Evolutionary conservation across 1,140 invertebrate genomes (phyloP).

Genomic region (Brachionus calyciflorus): DNA sequence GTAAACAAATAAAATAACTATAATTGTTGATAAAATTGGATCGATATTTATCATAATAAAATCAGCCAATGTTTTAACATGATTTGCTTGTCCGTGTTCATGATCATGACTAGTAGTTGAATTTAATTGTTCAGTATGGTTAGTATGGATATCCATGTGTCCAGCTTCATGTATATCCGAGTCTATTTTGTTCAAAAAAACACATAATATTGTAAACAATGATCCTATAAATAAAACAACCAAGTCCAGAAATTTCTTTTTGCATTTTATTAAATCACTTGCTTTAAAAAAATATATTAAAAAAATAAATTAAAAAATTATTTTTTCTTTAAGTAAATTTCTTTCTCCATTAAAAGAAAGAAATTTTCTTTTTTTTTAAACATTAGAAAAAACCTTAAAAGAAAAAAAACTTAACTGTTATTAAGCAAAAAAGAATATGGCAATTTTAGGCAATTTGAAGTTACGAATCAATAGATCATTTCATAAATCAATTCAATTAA

Average conservation of each 20-base stretch:
- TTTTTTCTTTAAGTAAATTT: neutral
- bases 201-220: neutral
- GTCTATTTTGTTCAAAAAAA: neutral
- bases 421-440: no score
- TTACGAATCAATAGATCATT: no score
- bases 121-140: neutral
- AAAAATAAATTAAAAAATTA: neutral
- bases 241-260: conserved; percentile 15
- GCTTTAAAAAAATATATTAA: neutral
- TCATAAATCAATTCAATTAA: no score
- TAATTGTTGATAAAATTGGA: neutral
- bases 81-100: neutral
- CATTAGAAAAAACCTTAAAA: no score
- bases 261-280: conserved; percentile 32
- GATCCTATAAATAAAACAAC: neutral
- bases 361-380: no score
- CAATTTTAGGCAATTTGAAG: no score
- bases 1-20: neutral
- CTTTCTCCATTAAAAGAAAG: no score
- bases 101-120: neutral
- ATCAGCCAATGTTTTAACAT: conserved; percentile 1
- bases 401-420: no score
- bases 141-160: neutral
- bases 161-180: neutral
- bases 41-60: conserved; percentile 5